phyloP scores from a whole-genome alignment of 2,888 invertebrate genomes.

The Therioaphis trifolii region DNA sequence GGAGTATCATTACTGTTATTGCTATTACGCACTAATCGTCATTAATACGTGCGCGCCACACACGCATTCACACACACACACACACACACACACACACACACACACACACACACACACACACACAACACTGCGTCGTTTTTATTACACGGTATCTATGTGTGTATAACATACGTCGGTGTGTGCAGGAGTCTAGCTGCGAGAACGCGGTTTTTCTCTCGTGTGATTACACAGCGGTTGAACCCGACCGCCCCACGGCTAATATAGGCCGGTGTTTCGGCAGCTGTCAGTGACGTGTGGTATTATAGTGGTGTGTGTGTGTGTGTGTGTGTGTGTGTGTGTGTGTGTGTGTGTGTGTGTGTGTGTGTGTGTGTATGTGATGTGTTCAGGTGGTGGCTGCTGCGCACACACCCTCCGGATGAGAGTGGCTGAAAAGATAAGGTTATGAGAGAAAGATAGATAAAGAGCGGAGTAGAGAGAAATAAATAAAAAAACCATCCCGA shows the following conservation, averaged over 20 bases:
- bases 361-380: too few relatives aligned
- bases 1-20: constrained; percentile 19
- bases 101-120: too few relatives aligned
- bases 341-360: not conserved
- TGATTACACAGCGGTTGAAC: not conserved
- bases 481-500: too few relatives aligned
- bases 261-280: not conserved
- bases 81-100: too few relatives aligned
- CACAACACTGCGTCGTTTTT: too few relatives aligned
- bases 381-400: too few relatives aligned
- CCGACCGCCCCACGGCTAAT: not conserved
- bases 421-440: too few relatives aligned
- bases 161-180: not conserved
- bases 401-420: not conserved
- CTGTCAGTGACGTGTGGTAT: not conserved
- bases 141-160: too few relatives aligned
- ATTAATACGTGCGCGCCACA: not conserved
- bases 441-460: too few relatives aligned
- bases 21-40: not conserved
- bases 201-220: not conserved
- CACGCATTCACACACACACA: too few relatives aligned
- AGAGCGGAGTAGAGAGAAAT: too few relatives aligned
- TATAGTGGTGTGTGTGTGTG: not conserved
- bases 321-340: not conserved
- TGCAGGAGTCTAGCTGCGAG: constrained; percentile 1